Evolutionary conservation across 2,888 invertebrate species (phyloP), one percentile per base, ranked within the genome.

Genomic region (Sinohyriopsis cumingii): DNA sequence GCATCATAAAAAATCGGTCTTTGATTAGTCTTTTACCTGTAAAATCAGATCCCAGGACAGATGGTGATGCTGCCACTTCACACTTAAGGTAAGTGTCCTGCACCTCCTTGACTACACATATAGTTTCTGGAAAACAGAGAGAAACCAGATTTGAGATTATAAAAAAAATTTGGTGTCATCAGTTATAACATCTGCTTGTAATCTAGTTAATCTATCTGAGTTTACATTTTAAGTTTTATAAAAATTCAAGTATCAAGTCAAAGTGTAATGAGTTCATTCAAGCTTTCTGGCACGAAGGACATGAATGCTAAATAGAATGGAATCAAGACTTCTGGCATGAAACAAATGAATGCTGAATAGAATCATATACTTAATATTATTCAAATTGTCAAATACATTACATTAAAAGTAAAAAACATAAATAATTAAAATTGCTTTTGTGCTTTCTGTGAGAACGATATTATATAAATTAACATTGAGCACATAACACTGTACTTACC

Each of bases 1-100:
- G 45, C 45, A 45, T 33, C 33, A 33, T 33, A 7, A 33, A n/a
- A 33, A 33, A 33, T 9, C 33, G 9, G 33, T 33, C 9, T 33
- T 6, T 33, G 22, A 24, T 12, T 22, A 22, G 20, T 57, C 5
- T 28, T 28, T 56, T 73, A 67, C 67, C 68, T 64, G 68, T 24
- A 63, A 69, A 73, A n/a, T 55, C 65, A 55, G 72, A 59, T 25
- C 59, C 68, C 24, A 72, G 25, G 20, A 60, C 60, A 18, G 20
- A 55, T 24, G 78, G 77, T 22, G 79, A 68, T n/a, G 75, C 69
- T 12, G 73, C 72, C 5, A 80, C 76, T 59, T 61, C 71, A 72
- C 82, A 82, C n/a, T 77, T 75, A 28, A 82, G 72, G 22, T 72
- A 68, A 45, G 72, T 70, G 53, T 76, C 75, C 5, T 69, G 60